phyloP scores from a whole-genome alignment of 2,113 vertebrate genomes.

The Sciurus niger region DNA sequence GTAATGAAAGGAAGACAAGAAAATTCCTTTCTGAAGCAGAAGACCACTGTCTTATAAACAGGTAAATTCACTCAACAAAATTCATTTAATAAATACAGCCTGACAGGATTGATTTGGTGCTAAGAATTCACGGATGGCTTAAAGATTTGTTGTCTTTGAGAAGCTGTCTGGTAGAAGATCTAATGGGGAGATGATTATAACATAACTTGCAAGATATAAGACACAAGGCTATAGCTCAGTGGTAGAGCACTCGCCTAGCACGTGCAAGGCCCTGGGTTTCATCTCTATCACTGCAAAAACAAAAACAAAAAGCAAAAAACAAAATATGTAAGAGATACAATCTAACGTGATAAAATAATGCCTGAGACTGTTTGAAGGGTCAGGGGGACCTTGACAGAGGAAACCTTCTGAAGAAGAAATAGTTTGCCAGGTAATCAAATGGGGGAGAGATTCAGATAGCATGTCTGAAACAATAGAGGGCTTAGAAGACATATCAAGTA shows the following conservation, averaged over 20 bases:
- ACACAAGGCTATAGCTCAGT: not conserved
- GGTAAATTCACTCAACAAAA: not conserved
- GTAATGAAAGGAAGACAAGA: not conserved
- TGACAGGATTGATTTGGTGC: not conserved
- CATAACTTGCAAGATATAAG: not conserved
- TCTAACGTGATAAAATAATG: not conserved
- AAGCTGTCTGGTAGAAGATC: not conserved
- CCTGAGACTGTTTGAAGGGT: not conserved
- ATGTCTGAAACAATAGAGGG: not conserved
- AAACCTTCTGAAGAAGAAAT: not conserved
- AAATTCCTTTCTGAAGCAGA: conserved; percentile 46
- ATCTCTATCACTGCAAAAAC: not conserved
- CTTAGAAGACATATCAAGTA: not conserved
- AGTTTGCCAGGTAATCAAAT: not conserved
- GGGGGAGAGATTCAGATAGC: not conserved
- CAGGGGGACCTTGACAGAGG: not conserved
- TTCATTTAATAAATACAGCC: not conserved
- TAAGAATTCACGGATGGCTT: not conserved
- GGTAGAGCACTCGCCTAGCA: not conserved
- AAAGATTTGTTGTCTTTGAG: not conserved
- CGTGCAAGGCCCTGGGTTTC: not conserved
- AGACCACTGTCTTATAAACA: not conserved
- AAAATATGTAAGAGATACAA: not conserved
- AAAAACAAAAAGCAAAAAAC: too few relatives aligned
- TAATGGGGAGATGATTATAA: not conserved